Evolutionary conservation across 2,888 invertebrate genomes (phyloP), one percentile per base, ranked within the genome.

Genomic region (Resseliella maxima): DNA sequence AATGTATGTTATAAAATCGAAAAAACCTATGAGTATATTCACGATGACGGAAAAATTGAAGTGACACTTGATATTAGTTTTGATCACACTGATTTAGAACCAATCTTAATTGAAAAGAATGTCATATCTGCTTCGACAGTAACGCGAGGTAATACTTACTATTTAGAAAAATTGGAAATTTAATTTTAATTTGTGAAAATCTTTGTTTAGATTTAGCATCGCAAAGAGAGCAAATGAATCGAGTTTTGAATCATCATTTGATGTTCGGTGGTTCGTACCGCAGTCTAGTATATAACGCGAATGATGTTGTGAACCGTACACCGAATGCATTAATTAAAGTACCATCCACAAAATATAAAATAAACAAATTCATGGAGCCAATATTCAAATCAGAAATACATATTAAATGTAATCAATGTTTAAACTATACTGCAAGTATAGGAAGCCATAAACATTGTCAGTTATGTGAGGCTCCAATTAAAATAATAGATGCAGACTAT

Each of bases 281-380:
- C n/a, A 59, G 59, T 10, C 3, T 59, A 3, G 24, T 21, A 12
- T 50, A 3, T 21, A 50, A 24, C 3, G 59, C 59, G 24, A n/a
- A 3, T 31, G n/a, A 72, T 31, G 72, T 72, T 10, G 83, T 83
- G n/a, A 83, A 83, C 12, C 18, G 12, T 38, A 83, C 83, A 6
- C 83, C 83, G 5, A 83, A 83, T n/a, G 83, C 83, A 24, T 6
- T 38, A 38, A 83, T 83, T 6, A 38, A 83, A 83, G 21, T 83
- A n/a, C 83, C 83, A 38, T n/a, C 36, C 0, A 83, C 83, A n/a
- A 83, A 38, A n/a, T 83, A 83, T 24, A 38, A 38, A 38, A 83
- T 83, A n/a, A 38, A 83, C 0, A 83, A 83, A 12, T 38, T n/a
- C n/a, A n/a, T 83, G 6, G 5, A 83, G 12, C 38, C 83, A 2